A percentile compares a stretch with the other conserved stretches of the same genome.
Conservation (phyloP, 1,140 invertebrate genomes). For the Monomorium pharaonis region DNA sequence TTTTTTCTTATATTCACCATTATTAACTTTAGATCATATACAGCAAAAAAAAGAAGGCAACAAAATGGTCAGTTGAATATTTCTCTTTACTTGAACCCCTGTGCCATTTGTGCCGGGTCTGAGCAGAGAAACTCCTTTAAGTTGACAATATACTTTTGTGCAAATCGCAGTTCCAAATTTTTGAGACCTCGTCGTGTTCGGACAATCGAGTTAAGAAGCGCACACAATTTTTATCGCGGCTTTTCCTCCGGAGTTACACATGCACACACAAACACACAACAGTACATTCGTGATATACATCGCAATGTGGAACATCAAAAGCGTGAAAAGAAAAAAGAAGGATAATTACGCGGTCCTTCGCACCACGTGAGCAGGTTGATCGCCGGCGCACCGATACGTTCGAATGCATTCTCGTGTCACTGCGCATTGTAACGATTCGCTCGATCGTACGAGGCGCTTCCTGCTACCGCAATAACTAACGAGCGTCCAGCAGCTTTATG, state of each 20-base stretch:
- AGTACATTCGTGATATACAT: not conserved
- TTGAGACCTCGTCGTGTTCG: not conserved
- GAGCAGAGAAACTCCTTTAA: too few relatives aligned
- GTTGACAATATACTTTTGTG: not conserved
- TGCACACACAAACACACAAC: too few relatives aligned
- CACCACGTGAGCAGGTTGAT: constrained; percentile 47
- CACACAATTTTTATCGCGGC: not conserved
- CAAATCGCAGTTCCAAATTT: not conserved
- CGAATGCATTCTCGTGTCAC: constrained; percentile 63
- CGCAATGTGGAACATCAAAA: not conserved
- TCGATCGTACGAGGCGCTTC: constrained; percentile 71
- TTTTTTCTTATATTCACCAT: too few relatives aligned
- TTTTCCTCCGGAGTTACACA: not conserved
- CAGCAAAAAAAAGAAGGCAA: too few relatives aligned
- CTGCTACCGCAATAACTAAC: constrained; percentile 68
- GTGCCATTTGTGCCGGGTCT: too few relatives aligned
- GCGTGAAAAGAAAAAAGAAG: constrained; percentile 22
- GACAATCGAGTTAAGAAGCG: not conserved
- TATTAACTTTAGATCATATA: too few relatives aligned
- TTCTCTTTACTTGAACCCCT: too few relatives aligned
- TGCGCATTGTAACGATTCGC: constrained; percentile 67
- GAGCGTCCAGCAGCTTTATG: constrained; percentile 66
- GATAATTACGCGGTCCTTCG: constrained; percentile 47
- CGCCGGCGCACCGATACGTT: constrained; percentile 49
- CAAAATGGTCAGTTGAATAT: too few relatives aligned